Evolutionary conservation across 2,888 invertebrate species (phyloP).

Genomic region (Eupithecia abbreviata): DNA sequence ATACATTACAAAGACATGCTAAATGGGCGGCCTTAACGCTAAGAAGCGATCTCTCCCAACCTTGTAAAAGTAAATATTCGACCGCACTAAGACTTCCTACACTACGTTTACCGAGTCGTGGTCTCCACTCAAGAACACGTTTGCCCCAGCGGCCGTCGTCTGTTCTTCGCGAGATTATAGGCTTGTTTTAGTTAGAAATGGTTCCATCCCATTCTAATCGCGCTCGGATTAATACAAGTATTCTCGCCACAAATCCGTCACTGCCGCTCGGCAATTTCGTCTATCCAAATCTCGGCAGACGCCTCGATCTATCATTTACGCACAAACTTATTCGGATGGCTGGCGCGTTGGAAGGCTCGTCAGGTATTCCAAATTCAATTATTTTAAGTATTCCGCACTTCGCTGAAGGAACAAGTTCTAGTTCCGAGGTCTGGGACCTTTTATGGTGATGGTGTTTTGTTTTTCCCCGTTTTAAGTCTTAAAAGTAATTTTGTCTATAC

Average conservation of each 20-base stretch:
- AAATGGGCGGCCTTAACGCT: too few species aligned
- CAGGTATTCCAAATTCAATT: conserved; percentile 69
- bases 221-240: not conserved
- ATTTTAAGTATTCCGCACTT: conserved; percentile 51
- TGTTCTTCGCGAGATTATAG: too few species aligned
- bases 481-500: too few species aligned
- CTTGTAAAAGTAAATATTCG: too few species aligned
- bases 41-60: too few species aligned
- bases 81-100: too few species aligned
- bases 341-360: conserved; percentile 42
- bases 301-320: conserved; percentile 43
- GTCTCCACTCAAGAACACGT: too few species aligned
- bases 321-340: conserved; percentile 37
- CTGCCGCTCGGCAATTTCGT: conserved; percentile 46
- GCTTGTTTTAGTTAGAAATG: not conserved
- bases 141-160: too few species aligned
- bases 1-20: too few species aligned
- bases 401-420: conserved; percentile 10
- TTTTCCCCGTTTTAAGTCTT: too few species aligned
- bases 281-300: conserved; percentile 33
- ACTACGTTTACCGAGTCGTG: too few species aligned
- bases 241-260: conserved; percentile 35
- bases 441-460: not conserved
- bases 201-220: not conserved
- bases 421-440: not conserved